Conservation (phyloP, 2,888 invertebrate genomes). For the Scaptomyza cyrtandrae region DNA sequence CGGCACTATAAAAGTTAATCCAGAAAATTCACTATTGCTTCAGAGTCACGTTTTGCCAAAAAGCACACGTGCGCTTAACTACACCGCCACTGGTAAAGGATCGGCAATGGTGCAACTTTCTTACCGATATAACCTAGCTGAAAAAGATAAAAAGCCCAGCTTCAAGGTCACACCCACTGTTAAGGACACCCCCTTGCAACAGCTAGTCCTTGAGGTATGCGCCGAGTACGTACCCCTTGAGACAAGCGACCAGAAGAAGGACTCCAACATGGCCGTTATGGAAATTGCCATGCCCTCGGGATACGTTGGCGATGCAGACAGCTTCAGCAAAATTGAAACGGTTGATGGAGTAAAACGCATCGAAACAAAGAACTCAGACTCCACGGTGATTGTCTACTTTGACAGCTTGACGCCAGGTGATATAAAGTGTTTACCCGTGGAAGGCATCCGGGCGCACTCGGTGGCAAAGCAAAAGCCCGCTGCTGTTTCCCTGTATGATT, state of each 20-base stretch:
- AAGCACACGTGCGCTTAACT: slow-evolving; percentile 87
- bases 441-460: slow-evolving; percentile 92
- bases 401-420: slow-evolving; percentile 88
- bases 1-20: slow-evolving; percentile 86
- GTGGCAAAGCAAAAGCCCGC: slow-evolving; percentile 94
- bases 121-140: slow-evolving; percentile 93
- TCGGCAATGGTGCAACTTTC: slow-evolving; percentile 91
- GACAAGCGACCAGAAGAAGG: slow-evolving; percentile 83
- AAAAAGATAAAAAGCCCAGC: slow-evolving; percentile 94
- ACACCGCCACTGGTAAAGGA: slow-evolving; percentile 92
- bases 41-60: slow-evolving; percentile 88
- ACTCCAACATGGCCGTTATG: slow-evolving; percentile 95
- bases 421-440: slow-evolving; percentile 91
- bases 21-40: slow-evolving; percentile 91
- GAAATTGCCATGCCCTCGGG: slow-evolving; percentile 96
- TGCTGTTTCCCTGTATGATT: slow-evolving; percentile 93
- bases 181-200: slow-evolving; percentile 91
- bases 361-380: slow-evolving; percentile 88
- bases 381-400: slow-evolving; percentile 89
- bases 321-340: slow-evolving; percentile 87
- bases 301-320: slow-evolving; percentile 92
- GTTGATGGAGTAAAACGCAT: slow-evolving; percentile 86
- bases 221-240: slow-evolving; percentile 86
- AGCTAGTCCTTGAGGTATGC: slow-evolving; percentile 92
- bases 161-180: slow-evolving; percentile 94